Percentiles rank a stretch among this genome's conserved stretches.
phyloP scores from a whole-genome alignment of 37 sponge, comb jelly and placozoan species.

The Ephydatia muelleri region DNA sequence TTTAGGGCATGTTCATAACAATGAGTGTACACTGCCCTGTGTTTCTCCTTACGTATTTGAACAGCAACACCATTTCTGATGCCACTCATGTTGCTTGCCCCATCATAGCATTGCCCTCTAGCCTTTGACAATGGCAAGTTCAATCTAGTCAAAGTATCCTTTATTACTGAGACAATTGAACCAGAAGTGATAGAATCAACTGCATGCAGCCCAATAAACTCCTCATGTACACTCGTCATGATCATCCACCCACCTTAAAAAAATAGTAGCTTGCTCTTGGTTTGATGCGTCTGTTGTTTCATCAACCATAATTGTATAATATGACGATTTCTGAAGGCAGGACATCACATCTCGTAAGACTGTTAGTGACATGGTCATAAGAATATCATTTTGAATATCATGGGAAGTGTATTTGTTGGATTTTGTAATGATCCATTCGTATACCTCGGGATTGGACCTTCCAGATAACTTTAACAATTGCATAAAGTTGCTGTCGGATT shows the following conservation, averaged over 20 bases:
- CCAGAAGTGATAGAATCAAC: constrained; percentile 41
- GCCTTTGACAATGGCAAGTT: constrained; percentile 31
- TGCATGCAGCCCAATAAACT: constrained; percentile 56
- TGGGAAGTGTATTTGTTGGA: background rate
- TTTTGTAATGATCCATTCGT: background rate
- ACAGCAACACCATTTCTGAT: constrained; percentile 48
- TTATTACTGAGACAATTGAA: constrained; percentile 33
- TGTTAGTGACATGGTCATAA: background rate
- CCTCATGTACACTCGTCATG: constrained; percentile 62
- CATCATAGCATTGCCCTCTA: constrained; percentile 69
- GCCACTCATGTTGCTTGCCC: constrained; percentile 48
- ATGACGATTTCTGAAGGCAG: background rate
- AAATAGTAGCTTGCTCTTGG: constrained; percentile 30
- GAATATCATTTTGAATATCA: constrained; percentile 19
- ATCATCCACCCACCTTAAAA: constrained; percentile 24
- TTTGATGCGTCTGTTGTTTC: constrained; percentile 38
- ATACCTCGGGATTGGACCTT: no score
- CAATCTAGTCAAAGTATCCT: constrained; percentile 20
- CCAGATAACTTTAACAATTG: no score
- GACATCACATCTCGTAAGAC: constrained; percentile 8
- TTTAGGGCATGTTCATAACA: constrained; percentile 73
- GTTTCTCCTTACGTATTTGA: constrained; percentile 36
- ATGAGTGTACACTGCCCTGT: constrained; percentile 62
- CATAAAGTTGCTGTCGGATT: no score
- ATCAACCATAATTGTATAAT: constrained; percentile 40